These are phyloP conservation scores for Mohoua ochrocephala DNA, from an alignment of 2,113 vertebrate genomes.

Conservation along the genomic window DNA sequence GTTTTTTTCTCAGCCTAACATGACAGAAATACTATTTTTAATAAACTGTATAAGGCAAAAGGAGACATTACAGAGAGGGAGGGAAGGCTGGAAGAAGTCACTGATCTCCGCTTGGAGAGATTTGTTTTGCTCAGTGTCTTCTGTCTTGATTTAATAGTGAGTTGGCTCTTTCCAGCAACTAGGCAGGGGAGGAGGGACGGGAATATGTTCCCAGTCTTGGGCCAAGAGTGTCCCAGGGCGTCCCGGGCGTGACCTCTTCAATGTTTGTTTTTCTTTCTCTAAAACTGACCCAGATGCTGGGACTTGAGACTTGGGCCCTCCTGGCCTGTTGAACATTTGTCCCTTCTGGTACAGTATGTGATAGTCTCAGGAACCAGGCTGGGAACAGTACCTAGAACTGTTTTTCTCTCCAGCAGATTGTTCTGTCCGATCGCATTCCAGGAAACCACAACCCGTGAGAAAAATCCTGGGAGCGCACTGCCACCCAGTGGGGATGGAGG, in stretches of 20 bases:
- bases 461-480: neutral
- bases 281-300: neutral
- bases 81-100: neutral
- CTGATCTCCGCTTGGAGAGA: neutral
- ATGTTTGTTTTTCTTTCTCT: neutral
- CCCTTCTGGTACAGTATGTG: neutral
- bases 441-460: neutral
- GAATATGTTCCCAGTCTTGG: slow-evolving; percentile 11
- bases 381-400: slow-evolving; percentile 21
- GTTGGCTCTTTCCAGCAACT: slow-evolving; percentile 8
- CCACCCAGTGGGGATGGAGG: slow-evolving; percentile 25
- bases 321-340: neutral
- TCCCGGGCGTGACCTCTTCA: neutral
- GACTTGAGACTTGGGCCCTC: neutral
- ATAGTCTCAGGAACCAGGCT: neutral
- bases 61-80: neutral
- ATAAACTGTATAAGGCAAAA: slow-evolving; percentile 15
- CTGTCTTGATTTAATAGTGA: neutral
- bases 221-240: slow-evolving; percentile 23
- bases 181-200: neutral
- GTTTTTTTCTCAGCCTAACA: neutral
- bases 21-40: neutral
- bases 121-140: slow-evolving; percentile 15
- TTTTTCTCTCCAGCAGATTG: neutral
- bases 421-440: neutral